These are phyloP conservation scores for Panthera uncia DNA, from an alignment of 2,113 vertebrate genomes.

Conservation along the genomic window DNA sequence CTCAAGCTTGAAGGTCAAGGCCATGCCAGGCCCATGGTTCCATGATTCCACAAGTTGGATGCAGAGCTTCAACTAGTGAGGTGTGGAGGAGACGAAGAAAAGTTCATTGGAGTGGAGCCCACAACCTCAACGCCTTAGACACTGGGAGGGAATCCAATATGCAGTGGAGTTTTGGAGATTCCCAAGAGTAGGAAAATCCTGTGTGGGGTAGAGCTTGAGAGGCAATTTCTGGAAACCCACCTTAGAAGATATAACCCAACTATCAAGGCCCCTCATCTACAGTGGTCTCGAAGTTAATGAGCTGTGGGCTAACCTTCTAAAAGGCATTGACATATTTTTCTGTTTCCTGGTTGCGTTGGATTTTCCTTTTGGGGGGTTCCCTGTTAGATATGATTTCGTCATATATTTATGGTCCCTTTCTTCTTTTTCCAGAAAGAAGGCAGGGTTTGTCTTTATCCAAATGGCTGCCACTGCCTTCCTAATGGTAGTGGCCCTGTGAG, in stretches of 20 bases:
- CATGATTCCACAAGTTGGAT: background rate
- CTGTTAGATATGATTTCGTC: background rate
- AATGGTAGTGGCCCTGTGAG: too few species aligned
- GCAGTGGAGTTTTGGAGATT: background rate
- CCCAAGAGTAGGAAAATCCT: background rate
- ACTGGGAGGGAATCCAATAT: background rate
- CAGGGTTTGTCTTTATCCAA: background rate
- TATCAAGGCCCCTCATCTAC: too few species aligned
- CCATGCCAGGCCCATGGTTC: background rate
- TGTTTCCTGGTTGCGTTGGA: background rate
- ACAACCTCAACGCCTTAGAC: background rate
- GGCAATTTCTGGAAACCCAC: background rate
- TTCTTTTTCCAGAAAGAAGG: background rate
- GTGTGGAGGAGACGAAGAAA: background rate
- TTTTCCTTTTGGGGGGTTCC: background rate
- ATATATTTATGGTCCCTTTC: too few species aligned
- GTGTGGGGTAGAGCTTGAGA: background rate
- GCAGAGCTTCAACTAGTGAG: accelerated
- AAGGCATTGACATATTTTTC: background rate
- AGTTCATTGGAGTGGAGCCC: accelerated
- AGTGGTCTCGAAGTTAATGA: background rate
- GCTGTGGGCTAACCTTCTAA: background rate
- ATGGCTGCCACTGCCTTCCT: background rate
- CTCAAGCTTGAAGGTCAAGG: background rate
- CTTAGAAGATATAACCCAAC: accelerated